Evolutionary conservation across 1,140 invertebrate species (phyloP), one percentile per base, ranked within the genome.

Genomic region (Drosophila cardini): DNA sequence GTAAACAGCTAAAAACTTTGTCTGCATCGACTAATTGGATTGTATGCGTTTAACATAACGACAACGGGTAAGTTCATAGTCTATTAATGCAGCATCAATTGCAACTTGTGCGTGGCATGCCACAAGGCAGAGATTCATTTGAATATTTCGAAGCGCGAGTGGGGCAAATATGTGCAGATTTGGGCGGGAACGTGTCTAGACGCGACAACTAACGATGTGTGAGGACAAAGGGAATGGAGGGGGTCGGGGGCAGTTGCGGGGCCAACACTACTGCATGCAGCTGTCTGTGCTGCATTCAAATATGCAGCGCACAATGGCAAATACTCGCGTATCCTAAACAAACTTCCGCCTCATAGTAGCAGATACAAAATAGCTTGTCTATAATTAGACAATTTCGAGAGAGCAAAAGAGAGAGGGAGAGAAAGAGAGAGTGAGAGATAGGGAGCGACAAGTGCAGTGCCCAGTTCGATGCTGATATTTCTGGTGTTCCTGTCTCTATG

Each of bases 271-370:
- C 56, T 72, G 74, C 65, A 74, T 74, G 82, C 72, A 77, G 65
- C 82, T 87, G 83, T 63, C 58, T 74, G 72, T 45, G 43, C 67
- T 61, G 42, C 65, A 43, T 40, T 10, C 53, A 73, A 30, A 64
- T 38, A 72, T 11, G 26, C 53, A 34, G 21, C 38, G 36, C 56
- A 82, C 79, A 82, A 74, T 81, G 79, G 74, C 79, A 82, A 82
- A 83, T 55, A 46, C 34, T 61, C 48, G 48, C 52, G 67, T 76
- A 86, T 83, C 83, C 82, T 87, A 89, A 86, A 86, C 83, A 86
- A 86, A 86, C 84, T 86, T 86, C 83, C 83, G 84, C 80, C 80
- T 79, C 45, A 43, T 43, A 58, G 61, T 55, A 34, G 71, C 50
- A 72, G 43, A 62, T 26, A 69, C 78, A 58, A 63, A 69, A 77